phyloP scores from a whole-genome alignment of 2,888 invertebrate species.

The Gastrophysa polygoni region DNA sequence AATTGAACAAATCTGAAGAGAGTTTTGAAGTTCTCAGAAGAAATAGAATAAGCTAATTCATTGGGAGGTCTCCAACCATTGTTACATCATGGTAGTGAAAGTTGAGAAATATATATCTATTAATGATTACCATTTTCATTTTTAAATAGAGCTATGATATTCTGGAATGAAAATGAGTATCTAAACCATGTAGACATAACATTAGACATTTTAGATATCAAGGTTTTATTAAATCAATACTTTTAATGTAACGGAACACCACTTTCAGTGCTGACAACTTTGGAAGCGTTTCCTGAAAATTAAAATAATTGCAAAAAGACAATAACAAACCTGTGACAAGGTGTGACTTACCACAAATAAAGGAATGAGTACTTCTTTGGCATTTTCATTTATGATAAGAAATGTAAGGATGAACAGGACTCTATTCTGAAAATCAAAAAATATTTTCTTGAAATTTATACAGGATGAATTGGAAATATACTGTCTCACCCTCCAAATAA shows the following conservation, averaged over 20 bases:
- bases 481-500: slow-evolving; percentile 31
- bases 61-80: no score
- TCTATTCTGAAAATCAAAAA: slow-evolving; percentile 29
- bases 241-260: slow-evolving; percentile 17
- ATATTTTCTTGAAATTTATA: not conserved
- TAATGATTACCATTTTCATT: no score
- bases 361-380: slow-evolving; percentile 25
- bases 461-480: not conserved
- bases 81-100: no score
- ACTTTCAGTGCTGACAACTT: slow-evolving; percentile 26
- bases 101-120: no score
- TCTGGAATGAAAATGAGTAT: no score
- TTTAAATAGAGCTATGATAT: no score
- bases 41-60: no score
- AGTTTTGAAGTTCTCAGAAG: no score
- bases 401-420: slow-evolving; percentile 30
- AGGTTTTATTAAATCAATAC: not conserved
- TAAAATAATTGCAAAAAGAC: no score
- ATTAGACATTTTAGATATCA: no score
- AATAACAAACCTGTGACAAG: no score
- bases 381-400: slow-evolving; percentile 17
- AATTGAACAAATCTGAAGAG: slow-evolving; percentile 26
- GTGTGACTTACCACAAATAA: slow-evolving; percentile 33
- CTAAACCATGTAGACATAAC: no score
- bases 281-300: slow-evolving; percentile 31